Evolutionary conservation across 2,888 invertebrate genomes (phyloP).

Genomic region (Synergus laeviventris): DNA sequence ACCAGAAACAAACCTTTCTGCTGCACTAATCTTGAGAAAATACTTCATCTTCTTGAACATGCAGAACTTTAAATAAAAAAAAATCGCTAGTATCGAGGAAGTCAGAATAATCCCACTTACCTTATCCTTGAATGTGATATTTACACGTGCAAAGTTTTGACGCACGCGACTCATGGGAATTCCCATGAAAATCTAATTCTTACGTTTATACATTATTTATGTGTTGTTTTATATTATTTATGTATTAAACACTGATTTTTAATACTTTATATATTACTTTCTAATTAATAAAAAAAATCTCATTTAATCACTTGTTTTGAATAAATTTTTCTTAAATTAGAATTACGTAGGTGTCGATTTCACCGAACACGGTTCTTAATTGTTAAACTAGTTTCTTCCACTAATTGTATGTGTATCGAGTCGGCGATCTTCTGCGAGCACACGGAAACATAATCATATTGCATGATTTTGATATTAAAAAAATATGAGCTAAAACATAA

Average conservation of each 20-base stretch:
- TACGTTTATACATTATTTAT: not conserved
- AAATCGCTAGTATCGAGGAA: not conserved
- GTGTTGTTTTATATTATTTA: too few relatives aligned
- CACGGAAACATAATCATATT: not conserved
- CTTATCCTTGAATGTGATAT: not conserved
- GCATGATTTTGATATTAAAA: not conserved
- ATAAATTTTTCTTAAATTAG: not conserved
- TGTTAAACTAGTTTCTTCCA: not conserved
- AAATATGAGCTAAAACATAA: not conserved
- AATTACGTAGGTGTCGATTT: not conserved
- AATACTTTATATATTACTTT: not conserved
- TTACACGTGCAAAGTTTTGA: not conserved
- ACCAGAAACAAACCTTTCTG: not conserved
- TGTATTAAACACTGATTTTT: too few relatives aligned
- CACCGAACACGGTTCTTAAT: not conserved
- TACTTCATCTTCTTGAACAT: not conserved
- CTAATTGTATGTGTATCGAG: not conserved
- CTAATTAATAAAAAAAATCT: not conserved
- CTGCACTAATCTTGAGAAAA: not conserved
- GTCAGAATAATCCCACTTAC: not conserved
- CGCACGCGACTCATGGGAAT: not conserved
- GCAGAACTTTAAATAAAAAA: not conserved
- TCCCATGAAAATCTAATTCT: not conserved
- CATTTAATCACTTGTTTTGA: not conserved
- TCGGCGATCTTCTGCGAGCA: not conserved